Base-by-base conservation (phyloP, 1,140 invertebrate species). In the Pseudoatta argentina region DNA sequence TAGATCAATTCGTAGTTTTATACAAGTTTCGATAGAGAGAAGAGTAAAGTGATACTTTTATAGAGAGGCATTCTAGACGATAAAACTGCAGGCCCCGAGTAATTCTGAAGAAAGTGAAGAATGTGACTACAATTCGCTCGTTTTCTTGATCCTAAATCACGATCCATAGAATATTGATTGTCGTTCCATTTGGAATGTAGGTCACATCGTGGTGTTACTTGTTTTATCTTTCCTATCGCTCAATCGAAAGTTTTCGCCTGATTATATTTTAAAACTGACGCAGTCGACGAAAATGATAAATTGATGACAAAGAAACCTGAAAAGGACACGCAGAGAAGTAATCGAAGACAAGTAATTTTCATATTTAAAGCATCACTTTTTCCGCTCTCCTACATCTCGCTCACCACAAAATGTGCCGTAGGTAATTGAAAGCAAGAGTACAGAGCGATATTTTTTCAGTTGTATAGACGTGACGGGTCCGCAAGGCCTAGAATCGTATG, bases 401-500 rank as follows among this genome's bases (percentile, higher is more conserved):
- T 67, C 12, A 14, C 34, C 48, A 59, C 24, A 7, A 66, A 53
- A 67, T 16, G 16, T 5, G 2, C 0, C 8, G 14, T 34, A 7
- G n/a, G 21, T 51, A 78, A 53, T 78, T 66, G 51, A 78, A 66
- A 53, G 16, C 44, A 51, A 44, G 18, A 18, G 16, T 39, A 24
- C 16, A 21, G n/a, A 75, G 3, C 21, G 59, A 30, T 27, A 67
- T 51, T 18, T 63, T 79, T n/a, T 69, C 3, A 24, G 14, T 16
- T 34, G 48, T 14, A 44, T 51, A 78, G n/a, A 69, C 8, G 27
- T 27, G 61, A 64, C 39, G 18, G 27, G 14, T 12, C 24, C 4
- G 63, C 44, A 71, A 81, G 66, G 30, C n/a, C 78, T 81, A 81
- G 66, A 71, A 10, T n/a, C 66, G 66, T 81, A 81, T 81, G 78